Evolutionary conservation across 2,888 invertebrate genomes (phyloP).

Genomic region (Tipula unca): DNA sequence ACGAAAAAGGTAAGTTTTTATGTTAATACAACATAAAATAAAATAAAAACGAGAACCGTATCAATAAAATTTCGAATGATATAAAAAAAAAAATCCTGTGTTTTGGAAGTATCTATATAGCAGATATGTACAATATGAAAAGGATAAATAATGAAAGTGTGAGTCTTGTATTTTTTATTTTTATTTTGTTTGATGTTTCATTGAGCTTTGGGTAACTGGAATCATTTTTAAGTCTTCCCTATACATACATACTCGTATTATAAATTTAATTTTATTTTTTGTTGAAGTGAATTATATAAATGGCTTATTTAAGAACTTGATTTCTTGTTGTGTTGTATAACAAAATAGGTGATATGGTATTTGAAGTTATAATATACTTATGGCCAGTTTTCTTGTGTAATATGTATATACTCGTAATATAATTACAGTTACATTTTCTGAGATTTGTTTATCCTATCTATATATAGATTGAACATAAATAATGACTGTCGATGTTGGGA

Average conservation of each 20-base stretch:
- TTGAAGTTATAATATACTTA: too few species aligned
- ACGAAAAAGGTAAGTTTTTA: conserved; percentile 3
- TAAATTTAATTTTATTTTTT: not conserved
- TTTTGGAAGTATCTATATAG: not conserved
- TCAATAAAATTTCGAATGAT: not conserved
- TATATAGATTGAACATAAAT: too few species aligned
- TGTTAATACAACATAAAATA: not conserved
- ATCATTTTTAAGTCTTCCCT: not conserved
- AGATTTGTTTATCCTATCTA: too few species aligned
- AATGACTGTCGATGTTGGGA: too few species aligned
- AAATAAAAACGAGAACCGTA: not conserved
- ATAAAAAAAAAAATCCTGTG: not conserved
- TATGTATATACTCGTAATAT: too few species aligned
- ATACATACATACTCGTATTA: too few species aligned
- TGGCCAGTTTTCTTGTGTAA: too few species aligned
- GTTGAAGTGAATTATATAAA: not conserved
- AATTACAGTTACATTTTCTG: too few species aligned
- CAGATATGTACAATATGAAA: not conserved
- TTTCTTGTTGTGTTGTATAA: too few species aligned
- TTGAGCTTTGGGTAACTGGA: not conserved
- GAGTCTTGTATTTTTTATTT: not conserved
- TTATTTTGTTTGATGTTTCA: not conserved
- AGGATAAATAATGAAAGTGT: not conserved
- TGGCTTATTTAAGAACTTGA: not conserved
- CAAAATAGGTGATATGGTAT: too few species aligned